Evolutionary conservation across 1,140 invertebrate genomes (phyloP), one percentile per base, ranked within the genome.

Genomic region (Brevipalpus yothersi): DNA sequence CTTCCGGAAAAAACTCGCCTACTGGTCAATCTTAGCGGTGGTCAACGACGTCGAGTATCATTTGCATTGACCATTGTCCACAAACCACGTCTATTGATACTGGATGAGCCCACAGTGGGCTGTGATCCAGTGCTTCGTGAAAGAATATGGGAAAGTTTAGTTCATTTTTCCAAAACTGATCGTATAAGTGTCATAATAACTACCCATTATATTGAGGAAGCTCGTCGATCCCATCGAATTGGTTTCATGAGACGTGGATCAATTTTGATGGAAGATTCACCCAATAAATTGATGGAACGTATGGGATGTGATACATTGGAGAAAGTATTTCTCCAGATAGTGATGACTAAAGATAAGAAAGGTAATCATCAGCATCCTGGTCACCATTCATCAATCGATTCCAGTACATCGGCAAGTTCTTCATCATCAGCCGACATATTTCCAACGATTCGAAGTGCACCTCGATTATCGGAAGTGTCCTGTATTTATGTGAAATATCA

Each of bases 31-130:
- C 63, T 73, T 4, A 88, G 87, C 73, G 90, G 90, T 65, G 89
- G 90, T 41, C 87, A 93, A 71, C 86, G 92, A 68, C 76, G 89
- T 45, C 77, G 89, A 62, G 86, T 91, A 0, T 91, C 86, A 7
- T 87, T 95, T 67, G 87, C 88, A 1, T 82, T 88, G 21, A 89
- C 89, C 4, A 73, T 95, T 10, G 82, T 94, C 75, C 87, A 93
- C 66, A 84, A 89, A 71, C 89, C 89, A 0, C 84, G 91, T 69
- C 75, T 94, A n/a, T 72, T 95, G n/a, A 91, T 95, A 67, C 76
- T 95, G 23, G 90, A 95, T 69, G 90, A 95, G 69, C 90, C 89
- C 0, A 93, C 90, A 0, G 89, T 93, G 31, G 87, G 87, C 19
- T 83, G 91, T 40, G 87, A 92, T 75, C 86, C 86, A 0, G 71